Base-by-base conservation (phyloP, 2,113 vertebrate genomes). In the Elgaria multicarinata region DNA sequence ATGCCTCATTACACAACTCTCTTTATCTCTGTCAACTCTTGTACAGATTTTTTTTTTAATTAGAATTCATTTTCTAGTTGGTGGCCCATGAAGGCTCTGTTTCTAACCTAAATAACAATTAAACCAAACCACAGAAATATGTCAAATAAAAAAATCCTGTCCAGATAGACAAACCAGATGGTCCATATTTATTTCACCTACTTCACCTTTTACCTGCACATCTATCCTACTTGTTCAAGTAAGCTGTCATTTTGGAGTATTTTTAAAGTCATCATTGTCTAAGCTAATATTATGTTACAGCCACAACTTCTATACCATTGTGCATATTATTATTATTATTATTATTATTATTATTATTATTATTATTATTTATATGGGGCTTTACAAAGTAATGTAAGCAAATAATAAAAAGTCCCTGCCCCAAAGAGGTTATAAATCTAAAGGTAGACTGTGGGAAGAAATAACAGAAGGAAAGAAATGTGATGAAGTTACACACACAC, bases 11-110 rank as follows among this genome's bases (percentile, higher is more conserved):
- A 33, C 26, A 76, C 58, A 82, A 66, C 44, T 36, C 20, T 42
- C 9, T 83, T 4, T 58, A 7, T 66, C 33, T 31, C 0, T 42
- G 6, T 0, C 13, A 16, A 26, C 6, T 53, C 5, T 2, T 55
- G n/a, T 31, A 69, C 16, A 58, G 0, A 58, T 13, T 72, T 39
- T 0, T n/a, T 0, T 20, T 36, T 64, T 91, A 84, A 83, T 83
- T 67, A 33, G 13, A 85, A 46, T 90, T 84, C 58, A 87, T 84
- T 89, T 77, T 6, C 69, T 87, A 89, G 55, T n/a, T 81, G 4
- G 66, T 75, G 6, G 12, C 28, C 0, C 0, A 4, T 88, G 6
- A 22, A 42, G 9, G 31, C 18, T 10, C 2, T 86, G 4, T 18
- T 85, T 85, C 36, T 87, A 4, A 1, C n/a, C 36, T 66, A n/a